phyloP scores from a whole-genome alignment of 2,113 vertebrate genomes.

The Myotis brandtii region DNA sequence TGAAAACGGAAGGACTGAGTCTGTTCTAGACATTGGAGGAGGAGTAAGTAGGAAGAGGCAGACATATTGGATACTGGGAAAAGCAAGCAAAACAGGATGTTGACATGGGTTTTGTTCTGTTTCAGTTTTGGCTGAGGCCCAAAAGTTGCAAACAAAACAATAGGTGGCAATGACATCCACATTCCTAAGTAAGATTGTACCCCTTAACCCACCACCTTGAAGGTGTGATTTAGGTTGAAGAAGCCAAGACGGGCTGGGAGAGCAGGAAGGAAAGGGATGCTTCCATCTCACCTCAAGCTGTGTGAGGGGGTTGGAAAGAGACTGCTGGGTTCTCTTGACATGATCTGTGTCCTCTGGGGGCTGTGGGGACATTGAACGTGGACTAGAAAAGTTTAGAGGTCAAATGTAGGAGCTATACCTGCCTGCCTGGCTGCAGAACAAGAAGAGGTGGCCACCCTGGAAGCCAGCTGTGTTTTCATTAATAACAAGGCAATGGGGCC shows the following conservation, averaged over 20 bases:
- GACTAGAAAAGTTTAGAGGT: background rate
- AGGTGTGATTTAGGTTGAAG: background rate
- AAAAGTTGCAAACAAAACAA: background rate
- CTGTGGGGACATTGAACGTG: background rate
- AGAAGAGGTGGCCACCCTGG: background rate
- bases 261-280: background rate
- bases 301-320: background rate
- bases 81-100: slow-evolving; percentile 16
- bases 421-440: background rate
- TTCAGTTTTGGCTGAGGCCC: slow-evolving; percentile 9
- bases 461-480: background rate
- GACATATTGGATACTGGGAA: background rate
- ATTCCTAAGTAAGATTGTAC: background rate
- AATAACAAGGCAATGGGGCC: background rate
- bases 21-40: background rate
- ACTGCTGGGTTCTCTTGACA: background rate
- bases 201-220: background rate
- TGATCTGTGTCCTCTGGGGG: background rate
- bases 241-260: background rate
- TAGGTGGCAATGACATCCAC: background rate
- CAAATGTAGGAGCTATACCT: background rate
- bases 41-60: slow-evolving; percentile 11
- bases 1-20: background rate
- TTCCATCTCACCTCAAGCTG: background rate
- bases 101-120: slow-evolving; percentile 35